Base-by-base conservation (phyloP, 2,888 invertebrate species). In the Eilema sororculum region DNA sequence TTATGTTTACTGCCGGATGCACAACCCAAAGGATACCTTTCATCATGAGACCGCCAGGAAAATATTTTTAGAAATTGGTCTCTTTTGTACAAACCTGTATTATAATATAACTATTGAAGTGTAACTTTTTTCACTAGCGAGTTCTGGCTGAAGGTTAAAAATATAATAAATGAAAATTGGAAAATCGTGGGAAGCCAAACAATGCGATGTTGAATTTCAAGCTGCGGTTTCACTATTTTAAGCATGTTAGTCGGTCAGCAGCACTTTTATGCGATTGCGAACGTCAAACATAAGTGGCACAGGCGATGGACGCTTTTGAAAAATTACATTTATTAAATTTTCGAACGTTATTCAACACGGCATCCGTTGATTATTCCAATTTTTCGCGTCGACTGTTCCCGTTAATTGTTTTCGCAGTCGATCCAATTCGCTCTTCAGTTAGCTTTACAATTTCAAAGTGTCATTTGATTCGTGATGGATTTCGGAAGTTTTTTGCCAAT, bases 401-500 rank as follows among this genome's bases (percentile, higher is more conserved):
- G 91, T 90, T 93, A 93, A 94, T 93, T 93, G 94, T 93, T 94
- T 94, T 91, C 89, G 84, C 89, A 89, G 89, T 89, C 89, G 80
- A 90, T 92, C 89, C 90, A 88, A 90, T 91, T 91, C 92, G 87
- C 90, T 90, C 92, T 90, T 91, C 92, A 91, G 91, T 93, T 91
- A 90, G 91, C 90, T 93, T 92, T 92, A 92, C 94, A 93, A 92
- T 93, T 93, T 90, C 90, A 92, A 93, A 93, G 93, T 93, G 94
- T 93, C 93, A 93, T 94, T 94, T 93, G 93, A 93, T 90, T 93
- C 91, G 94, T 93, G 94, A 94, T 94, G 93, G 93, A 91, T 93
- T 93, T 90, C 88, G 88, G 84, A 90, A 90, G 90, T 90, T 93
- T 93, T 93, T 93, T 93, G 91, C 86, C 93, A 93, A 94, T 94